Conservation (phyloP, 2,797 vertebrate genomes). For the Ataeniobius toweri region DNA sequence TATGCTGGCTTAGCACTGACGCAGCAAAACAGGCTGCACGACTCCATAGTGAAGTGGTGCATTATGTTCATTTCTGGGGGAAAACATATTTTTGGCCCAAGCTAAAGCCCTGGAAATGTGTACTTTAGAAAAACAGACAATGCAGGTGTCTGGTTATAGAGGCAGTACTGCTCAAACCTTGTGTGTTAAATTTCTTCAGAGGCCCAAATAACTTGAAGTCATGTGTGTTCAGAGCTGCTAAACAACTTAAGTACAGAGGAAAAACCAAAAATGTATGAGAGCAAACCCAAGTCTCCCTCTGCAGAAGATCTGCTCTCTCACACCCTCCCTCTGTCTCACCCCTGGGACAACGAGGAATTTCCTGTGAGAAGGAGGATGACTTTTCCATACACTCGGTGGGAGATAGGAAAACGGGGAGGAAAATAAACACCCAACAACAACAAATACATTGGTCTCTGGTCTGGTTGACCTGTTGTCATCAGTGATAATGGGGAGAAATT, state of each 20-base stretch:
- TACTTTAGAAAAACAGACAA: background rate
- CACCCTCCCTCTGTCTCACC: conserved; percentile 36
- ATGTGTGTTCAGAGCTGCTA: background rate
- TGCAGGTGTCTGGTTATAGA: background rate
- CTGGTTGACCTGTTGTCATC: conserved; percentile 33
- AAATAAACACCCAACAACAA: conserved; percentile 15
- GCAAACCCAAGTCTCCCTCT: conserved; percentile 11
- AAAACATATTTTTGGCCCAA: background rate
- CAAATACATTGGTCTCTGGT: conserved; percentile 49
- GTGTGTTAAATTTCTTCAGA: background rate
- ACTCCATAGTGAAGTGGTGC: conserved; percentile 5
- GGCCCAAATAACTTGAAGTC: background rate
- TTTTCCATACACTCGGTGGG: conserved; percentile 56
- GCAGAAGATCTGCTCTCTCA: conserved; percentile 31
- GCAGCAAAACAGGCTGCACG: conserved; percentile 30
- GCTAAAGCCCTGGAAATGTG: background rate
- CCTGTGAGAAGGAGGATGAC: conserved; percentile 61
- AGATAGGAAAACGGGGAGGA: conserved; percentile 11
- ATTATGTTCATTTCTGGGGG: conserved; percentile 1
- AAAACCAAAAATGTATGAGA: conserved; percentile 7
- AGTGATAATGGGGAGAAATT: conserved; percentile 20
- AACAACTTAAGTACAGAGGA: background rate
- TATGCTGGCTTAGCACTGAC: conserved; percentile 43
- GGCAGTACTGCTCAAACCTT: background rate
- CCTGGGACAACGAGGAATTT: conserved; percentile 64